Conservation (phyloP, 2,113 vertebrate species). For the Lampris incognitus region DNA sequence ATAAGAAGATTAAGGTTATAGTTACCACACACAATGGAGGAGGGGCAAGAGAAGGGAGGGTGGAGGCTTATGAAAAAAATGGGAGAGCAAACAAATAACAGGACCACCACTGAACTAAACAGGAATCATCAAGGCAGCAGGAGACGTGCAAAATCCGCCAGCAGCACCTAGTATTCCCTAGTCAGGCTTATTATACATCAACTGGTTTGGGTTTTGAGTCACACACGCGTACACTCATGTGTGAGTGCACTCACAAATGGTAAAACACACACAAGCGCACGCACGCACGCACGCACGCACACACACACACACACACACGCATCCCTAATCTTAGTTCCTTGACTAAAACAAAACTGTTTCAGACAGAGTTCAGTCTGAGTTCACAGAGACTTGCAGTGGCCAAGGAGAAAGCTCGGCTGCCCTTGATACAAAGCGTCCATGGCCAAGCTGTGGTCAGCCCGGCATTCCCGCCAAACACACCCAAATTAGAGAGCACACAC, state of each 20-base stretch:
- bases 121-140: slow-evolving; percentile 26
- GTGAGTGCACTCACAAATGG: slow-evolving; percentile 18
- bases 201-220: slow-evolving; percentile 23
- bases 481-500: slow-evolving; percentile 78
- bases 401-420: slow-evolving; percentile 54
- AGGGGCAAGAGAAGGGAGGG: background rate
- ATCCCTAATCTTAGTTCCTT: slow-evolving; percentile 20
- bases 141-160: background rate
- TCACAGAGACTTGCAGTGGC: slow-evolving; percentile 53
- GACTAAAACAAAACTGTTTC: slow-evolving; percentile 26
- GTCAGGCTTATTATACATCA: background rate
- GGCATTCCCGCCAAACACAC: slow-evolving; percentile 69
- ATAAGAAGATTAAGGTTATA: background rate
- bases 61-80: slow-evolving; percentile 10
- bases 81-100: slow-evolving; percentile 9
- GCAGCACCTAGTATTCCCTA: background rate
- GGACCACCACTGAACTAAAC: slow-evolving; percentile 9
- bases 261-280: background rate
- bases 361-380: slow-evolving; percentile 69
- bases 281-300: slow-evolving; percentile 1
- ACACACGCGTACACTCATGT: background rate
- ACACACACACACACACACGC: slow-evolving; percentile 38
- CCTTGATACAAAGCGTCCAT: slow-evolving; percentile 64
- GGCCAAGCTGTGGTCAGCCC: slow-evolving; percentile 70
- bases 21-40: slow-evolving; percentile 12